Base-by-base conservation (phyloP, 2,113 vertebrate species). In the Oryzias woworae region DNA sequence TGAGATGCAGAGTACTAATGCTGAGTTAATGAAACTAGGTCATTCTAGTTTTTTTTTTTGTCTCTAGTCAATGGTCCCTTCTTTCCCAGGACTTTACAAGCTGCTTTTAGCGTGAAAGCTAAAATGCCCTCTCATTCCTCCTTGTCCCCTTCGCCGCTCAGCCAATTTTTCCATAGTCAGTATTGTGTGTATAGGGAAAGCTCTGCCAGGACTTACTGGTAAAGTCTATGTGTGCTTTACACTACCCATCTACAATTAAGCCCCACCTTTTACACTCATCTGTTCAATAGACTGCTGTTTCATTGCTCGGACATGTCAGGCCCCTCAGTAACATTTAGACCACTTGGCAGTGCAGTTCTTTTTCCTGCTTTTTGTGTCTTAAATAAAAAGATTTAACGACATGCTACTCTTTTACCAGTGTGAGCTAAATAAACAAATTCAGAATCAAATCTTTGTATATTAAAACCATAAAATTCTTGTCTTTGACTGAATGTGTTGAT, bases 71-170 rank as follows among this genome's bases (percentile, higher is more conserved):
- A 10, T 10, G 36, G 36, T 12, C 47, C 44, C 57, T 46, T 53
- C 51, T 63, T 57, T 64, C 69, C 53, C 51, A 53, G 36, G 10
- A 36, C 12, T 36, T 36, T 36, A 85, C 87, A 77, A 89, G 87
- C 90, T 90, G 87, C 67, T 78, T 83, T 92, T 88, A 92, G 88
- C 70, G 53, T 73, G 75, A 67, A 62, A 68, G 79, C 69, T 81
- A 87, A 87, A 82, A 84, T 88, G 88, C 77, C 86, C 62, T 82
- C 82, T 88, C 78, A 88, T 75, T 86, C 76, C 75, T 68, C 81
- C 77, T 79, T 63, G 42, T 72, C 73, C 73, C 69, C 77, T 69
- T 74, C 53, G 82, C 74, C 77, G 72, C 83, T 75, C 75, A 66
- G 77, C 71, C 68, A 75, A 78, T 82, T 82, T 88, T 78, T 85